Evolutionary conservation across 2,888 invertebrate species (phyloP).

Genomic region (Orchesellides sinensis): DNA sequence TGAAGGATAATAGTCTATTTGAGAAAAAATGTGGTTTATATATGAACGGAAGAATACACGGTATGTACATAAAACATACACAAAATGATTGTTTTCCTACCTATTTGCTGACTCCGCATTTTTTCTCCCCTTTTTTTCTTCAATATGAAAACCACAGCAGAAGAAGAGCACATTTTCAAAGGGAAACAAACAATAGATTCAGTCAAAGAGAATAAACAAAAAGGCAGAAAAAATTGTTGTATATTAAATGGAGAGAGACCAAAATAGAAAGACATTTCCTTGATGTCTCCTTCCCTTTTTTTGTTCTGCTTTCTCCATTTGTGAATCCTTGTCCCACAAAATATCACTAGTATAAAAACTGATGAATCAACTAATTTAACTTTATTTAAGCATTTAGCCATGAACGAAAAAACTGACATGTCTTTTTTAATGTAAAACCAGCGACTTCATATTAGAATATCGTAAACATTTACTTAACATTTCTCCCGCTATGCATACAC

Average conservation of each 20-base stretch:
- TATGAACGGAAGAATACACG: not conserved
- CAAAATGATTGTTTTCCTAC: too few species aligned
- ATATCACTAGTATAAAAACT: not conserved
- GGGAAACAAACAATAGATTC: not conserved
- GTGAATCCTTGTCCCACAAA: too few species aligned
- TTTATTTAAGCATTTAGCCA: too few species aligned
- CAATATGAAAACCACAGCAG: not conserved
- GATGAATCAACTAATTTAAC: too few species aligned
- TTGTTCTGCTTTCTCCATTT: not conserved
- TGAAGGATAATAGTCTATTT: not conserved
- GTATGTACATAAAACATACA: not conserved
- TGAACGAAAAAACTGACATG: too few species aligned
- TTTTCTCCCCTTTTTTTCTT: not conserved
- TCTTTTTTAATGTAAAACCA: too few species aligned
- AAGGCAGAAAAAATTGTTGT: not conserved
- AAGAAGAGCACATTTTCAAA: not conserved
- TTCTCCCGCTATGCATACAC: too few species aligned
- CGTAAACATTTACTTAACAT: too few species aligned
- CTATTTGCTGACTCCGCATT: not conserved
- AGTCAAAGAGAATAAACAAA: constrained; percentile 8
- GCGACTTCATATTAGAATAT: too few species aligned
- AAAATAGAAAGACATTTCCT: not conserved
- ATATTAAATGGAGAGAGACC: not conserved
- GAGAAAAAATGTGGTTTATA: not conserved
- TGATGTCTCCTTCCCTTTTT: constrained; percentile 3